Evolutionary conservation across 2,113 vertebrate species (phyloP).

Genomic region (Neopipo cinnamomea): DNA sequence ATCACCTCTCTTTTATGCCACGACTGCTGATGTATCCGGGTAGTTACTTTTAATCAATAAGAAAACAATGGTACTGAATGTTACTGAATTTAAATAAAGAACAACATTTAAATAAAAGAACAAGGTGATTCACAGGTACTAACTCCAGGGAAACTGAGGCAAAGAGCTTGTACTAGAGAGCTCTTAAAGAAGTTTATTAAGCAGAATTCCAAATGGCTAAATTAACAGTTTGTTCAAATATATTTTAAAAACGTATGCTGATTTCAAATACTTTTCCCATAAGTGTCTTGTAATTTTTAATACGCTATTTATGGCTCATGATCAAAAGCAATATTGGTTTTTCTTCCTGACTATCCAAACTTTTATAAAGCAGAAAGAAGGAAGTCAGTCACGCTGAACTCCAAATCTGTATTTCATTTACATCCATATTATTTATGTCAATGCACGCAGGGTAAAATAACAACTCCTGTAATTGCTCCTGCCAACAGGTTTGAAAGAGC

Average conservation of each 20-base stretch:
- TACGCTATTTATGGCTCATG: background rate
- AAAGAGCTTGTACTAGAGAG: background rate
- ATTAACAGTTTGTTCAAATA: background rate
- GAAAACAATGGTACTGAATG: background rate
- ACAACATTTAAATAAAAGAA: too few relatives aligned
- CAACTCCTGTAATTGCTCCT: background rate
- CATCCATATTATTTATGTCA: background rate
- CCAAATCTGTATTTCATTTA: background rate
- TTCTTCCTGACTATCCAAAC: background rate
- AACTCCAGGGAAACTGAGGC: background rate
- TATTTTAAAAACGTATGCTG: background rate
- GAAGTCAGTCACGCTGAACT: background rate
- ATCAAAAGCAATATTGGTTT: background rate
- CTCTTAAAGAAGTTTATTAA: background rate
- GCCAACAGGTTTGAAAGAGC: background rate
- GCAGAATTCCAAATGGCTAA: background rate
- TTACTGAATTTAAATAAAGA: background rate
- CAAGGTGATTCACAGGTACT: background rate
- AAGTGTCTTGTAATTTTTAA: background rate
- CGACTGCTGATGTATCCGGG: background rate
- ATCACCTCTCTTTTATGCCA: background rate
- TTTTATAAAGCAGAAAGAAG: background rate
- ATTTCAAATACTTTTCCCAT: background rate
- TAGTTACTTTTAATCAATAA: constrained; percentile 19
- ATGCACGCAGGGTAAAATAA: background rate